phyloP scores from a whole-genome alignment of 2,797 vertebrate species.

The Bradypodion ventrale region DNA sequence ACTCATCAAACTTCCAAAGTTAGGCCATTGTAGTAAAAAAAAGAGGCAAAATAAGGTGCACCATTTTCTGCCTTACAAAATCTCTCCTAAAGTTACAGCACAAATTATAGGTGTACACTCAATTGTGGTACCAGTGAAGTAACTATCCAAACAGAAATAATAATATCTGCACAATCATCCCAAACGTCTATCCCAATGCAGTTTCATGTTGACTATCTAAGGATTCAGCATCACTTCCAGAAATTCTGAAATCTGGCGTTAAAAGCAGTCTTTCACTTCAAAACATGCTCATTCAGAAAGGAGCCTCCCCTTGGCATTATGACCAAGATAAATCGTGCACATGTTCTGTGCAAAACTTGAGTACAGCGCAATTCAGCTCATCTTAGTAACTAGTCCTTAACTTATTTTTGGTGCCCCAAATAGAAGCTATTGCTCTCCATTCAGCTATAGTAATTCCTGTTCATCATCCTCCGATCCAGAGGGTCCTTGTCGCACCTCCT shows the following conservation, averaged over 20 bases:
- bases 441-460: slow-evolving; percentile 83
- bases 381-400: neutral
- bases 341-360: fast-evolving
- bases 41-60: slow-evolving; percentile 63
- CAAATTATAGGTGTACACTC: neutral
- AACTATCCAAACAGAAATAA: too few species aligned
- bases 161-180: too few species aligned
- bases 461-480: slow-evolving; percentile 97
- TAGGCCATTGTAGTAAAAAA: slow-evolving; percentile 28
- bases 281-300: fast-evolving
- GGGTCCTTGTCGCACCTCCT: slow-evolving; percentile 96
- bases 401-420: neutral
- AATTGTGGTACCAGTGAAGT: neutral
- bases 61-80: slow-evolving; percentile 15
- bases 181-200: neutral
- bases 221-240: neutral
- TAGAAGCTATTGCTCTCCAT: neutral
- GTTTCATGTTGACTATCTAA: neutral
- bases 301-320: neutral
- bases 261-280: neutral
- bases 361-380: neutral
- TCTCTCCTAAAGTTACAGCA: slow-evolving; percentile 43
- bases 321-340: neutral
- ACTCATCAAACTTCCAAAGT: slow-evolving; percentile 39
- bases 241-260: neutral